Evolutionary conservation across 2,888 invertebrate species (phyloP).

Genomic region (Eulithis prunata): DNA sequence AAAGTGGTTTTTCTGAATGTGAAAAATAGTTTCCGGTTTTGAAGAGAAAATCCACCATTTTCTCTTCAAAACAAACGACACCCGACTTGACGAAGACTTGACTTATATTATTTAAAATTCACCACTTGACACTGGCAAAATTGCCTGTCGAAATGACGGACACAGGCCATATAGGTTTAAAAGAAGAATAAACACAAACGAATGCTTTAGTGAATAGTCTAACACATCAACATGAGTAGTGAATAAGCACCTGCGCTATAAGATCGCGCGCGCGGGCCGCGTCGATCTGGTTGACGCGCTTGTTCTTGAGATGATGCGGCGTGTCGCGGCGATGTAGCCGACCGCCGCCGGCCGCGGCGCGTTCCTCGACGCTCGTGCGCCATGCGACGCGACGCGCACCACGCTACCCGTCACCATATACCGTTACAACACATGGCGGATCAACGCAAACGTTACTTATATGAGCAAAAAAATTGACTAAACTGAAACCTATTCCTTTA

Average conservation of each 20-base stretch:
- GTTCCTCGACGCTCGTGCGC: slow-evolving; percentile 67
- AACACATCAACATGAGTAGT: not conserved
- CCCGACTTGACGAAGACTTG: no score
- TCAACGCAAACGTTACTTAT: not conserved
- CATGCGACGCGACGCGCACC: slow-evolving; percentile 81
- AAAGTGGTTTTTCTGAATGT: no score
- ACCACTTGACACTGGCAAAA: no score
- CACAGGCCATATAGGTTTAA: no score
- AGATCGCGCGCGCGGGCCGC: slow-evolving; percentile 72
- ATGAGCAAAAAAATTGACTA: not conserved
- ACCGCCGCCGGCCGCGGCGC: slow-evolving; percentile 67
- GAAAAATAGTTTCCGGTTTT: no score
- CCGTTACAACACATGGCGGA: not conserved
- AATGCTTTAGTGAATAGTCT: not conserved
- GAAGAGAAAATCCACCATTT: no score
- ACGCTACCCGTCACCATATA: slow-evolving; percentile 58
- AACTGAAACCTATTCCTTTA: no score
- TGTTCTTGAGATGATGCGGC: slow-evolving; percentile 99
- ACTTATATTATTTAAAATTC: no score
- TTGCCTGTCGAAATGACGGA: no score
- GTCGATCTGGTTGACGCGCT: slow-evolving; percentile 89
- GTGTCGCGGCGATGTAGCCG: slow-evolving; percentile 96
- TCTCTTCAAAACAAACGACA: no score
- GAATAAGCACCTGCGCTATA: slow-evolving; percentile 73
- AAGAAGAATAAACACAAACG: no score